Evolutionary conservation across 2,797 vertebrate genomes (phyloP).

Genomic region (Chelon auratus): DNA sequence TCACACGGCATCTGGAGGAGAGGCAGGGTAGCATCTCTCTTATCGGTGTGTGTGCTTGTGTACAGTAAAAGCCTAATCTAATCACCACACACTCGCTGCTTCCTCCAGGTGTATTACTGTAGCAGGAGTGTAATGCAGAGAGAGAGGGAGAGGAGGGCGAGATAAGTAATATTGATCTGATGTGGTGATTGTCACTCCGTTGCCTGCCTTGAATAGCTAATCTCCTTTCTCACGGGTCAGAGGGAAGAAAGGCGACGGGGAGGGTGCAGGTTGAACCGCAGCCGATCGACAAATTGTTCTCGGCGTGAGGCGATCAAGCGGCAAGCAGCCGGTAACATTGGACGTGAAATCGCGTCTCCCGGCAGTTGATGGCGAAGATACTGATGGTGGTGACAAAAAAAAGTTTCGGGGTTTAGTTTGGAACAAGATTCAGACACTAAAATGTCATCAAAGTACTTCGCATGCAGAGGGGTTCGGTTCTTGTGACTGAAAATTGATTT

Average conservation of each 20-base stretch:
- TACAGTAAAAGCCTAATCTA: slow-evolving; percentile 80
- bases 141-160: slow-evolving; percentile 29
- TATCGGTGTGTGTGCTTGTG: slow-evolving; percentile 69
- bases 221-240: slow-evolving; percentile 76
- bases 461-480: neutral
- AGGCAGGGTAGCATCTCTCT: slow-evolving; percentile 69
- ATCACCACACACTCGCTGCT: slow-evolving; percentile 73
- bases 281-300: slow-evolving; percentile 71
- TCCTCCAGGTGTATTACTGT: slow-evolving; percentile 80
- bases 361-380: slow-evolving; percentile 26
- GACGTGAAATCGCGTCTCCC: slow-evolving; percentile 65
- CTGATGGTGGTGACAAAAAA: neutral
- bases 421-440: neutral
- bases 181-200: slow-evolving; percentile 71
- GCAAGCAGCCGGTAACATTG: slow-evolving; percentile 9
- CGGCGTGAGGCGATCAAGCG: slow-evolving; percentile 41
- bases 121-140: slow-evolving; percentile 71
- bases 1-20: slow-evolving; percentile 63
- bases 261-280: slow-evolving; percentile 56
- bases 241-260: slow-evolving; percentile 63
- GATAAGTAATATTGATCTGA: slow-evolving; percentile 83
- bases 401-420: neutral
- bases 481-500: no score
- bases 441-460: neutral
- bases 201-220: slow-evolving; percentile 77